Evolutionary conservation across 1,140 invertebrate genomes (phyloP), one percentile per base, ranked within the genome.

Genomic region (Pachypsylla venusta): DNA sequence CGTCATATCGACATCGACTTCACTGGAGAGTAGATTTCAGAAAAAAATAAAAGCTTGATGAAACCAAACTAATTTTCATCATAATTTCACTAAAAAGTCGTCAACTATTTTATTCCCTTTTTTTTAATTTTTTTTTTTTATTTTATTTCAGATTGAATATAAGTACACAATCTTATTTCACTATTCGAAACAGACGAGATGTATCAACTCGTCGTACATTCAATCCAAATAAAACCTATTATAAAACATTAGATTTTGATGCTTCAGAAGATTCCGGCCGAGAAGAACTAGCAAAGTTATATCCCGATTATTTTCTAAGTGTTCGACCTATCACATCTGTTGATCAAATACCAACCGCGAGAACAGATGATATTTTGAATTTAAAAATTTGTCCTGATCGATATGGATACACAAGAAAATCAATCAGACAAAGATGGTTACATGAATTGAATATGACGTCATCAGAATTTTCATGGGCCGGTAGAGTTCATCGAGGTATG

Each of bases 261-360:
- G 42, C 42, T 22, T 19, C 42, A 4, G 4, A 5, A n/a, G 42
- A 48, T 22, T 35, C 30, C 30, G 4, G 42, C 5, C 16, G 16
- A 22, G 4, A 3, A 4, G 3, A 5, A 5, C 16, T 48, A 22
- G 42, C 4, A n/a, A 22, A 48, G 5, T 4, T 48, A 22, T 48
- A 48, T 22, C 42, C 42, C 16, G 42, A 48, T n/a, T 48, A 48
- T 48, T 48, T 48, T 22, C 42, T 48, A 4, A 48, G 42, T 22
- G 22, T 19, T n/a, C 42, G 42, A 4, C 42, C 42, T 19, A 48
- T 48, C n/a, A 48, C 42, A 22, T 48, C 42, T 22, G n/a, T 48
- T 4, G 42, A 48, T 48, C 42, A 48, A 22, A 48, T 48, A 7
- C 42, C 42, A 22, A 48, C 42, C 7, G 42, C 16, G 22, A n/a